A percentile compares a stretch with the other conserved stretches of the same genome.
These are phyloP conservation scores for Apis florea DNA, from an alignment of 1,140 invertebrate species.

Conservation along the genomic window DNA sequence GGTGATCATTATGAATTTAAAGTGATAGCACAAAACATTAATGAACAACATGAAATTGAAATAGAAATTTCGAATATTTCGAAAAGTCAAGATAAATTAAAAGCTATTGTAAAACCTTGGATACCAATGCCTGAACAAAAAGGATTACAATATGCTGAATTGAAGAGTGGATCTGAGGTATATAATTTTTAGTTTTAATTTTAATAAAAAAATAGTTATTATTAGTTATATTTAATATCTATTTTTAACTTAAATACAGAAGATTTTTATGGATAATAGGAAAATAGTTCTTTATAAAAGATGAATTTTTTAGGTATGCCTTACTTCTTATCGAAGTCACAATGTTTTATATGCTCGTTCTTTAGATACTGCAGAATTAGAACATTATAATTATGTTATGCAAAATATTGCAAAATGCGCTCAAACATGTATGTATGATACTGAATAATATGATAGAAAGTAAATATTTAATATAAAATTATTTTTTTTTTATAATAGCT, in stretches of 20 bases:
- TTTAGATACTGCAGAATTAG: constrained; percentile 56
- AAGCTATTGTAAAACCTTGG: constrained; percentile 63
- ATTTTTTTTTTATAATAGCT: constrained; percentile 47
- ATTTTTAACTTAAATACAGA: neutral
- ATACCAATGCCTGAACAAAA: constrained; percentile 60
- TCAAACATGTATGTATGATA: constrained; percentile 56
- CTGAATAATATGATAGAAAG: neutral
- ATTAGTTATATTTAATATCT: neutral
- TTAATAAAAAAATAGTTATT: neutral
- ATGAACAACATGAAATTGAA: constrained; percentile 29
- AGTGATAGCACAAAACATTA: neutral
- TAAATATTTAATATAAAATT: neutral
- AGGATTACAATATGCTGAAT: constrained; percentile 49
- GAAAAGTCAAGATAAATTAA: neutral
- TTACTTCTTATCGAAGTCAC: constrained; percentile 61
- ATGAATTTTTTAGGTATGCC: constrained; percentile 58
- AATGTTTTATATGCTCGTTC: constrained; percentile 62
- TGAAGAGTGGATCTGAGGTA: constrained; percentile 66
- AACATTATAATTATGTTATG: constrained; percentile 60
- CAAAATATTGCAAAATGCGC: constrained; percentile 68
- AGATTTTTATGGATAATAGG: neutral
- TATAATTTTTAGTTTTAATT: neutral
- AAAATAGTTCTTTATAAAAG: neutral
- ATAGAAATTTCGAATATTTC: constrained; percentile 30
- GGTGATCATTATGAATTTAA: neutral